Evolutionary conservation across 1,140 invertebrate species (phyloP).

Genomic region (Zaprionus vittiger): DNA sequence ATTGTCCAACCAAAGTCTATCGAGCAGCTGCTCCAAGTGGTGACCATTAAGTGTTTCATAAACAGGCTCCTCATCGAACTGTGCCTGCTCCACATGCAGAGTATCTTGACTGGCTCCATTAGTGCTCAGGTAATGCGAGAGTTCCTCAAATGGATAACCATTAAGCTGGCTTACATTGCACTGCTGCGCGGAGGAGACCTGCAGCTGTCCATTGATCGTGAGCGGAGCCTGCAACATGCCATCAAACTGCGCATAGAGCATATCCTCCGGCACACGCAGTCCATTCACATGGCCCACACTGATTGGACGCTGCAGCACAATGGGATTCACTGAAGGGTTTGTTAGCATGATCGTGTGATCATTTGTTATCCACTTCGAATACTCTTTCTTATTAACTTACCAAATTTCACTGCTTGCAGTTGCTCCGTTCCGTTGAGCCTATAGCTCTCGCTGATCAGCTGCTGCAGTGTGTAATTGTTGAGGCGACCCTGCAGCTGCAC

Average conservation of each 20-base stretch:
- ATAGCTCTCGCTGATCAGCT: constrained; percentile 78
- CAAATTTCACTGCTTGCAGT: constrained; percentile 78
- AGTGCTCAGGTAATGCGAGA: constrained; percentile 42
- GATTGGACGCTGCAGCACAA: constrained; percentile 57
- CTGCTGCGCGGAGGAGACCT: background rate
- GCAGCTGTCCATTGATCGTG: constrained; percentile 41
- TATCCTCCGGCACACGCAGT: constrained; percentile 65
- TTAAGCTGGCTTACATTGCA: constrained; percentile 58
- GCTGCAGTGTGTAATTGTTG: constrained; percentile 76
- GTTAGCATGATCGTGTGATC: background rate
- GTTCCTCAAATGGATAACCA: constrained; percentile 34
- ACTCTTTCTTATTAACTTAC: constrained; percentile 53
- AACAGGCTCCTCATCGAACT: constrained; percentile 34
- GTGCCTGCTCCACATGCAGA: constrained; percentile 60
- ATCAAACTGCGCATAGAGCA: constrained; percentile 44
- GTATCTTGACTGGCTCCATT: constrained; percentile 14
- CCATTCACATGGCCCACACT: constrained; percentile 58
- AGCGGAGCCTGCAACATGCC: constrained; percentile 29
- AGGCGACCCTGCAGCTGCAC: constrained; percentile 69
- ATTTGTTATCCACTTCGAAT: background rate
- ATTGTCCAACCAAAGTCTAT: constrained; percentile 74
- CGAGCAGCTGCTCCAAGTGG: constrained; percentile 51
- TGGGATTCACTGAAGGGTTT: constrained; percentile 66
- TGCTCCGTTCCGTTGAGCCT: constrained; percentile 79
- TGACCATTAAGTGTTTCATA: constrained; percentile 63